Base-by-base conservation (phyloP, 2,888 invertebrate genomes). In the Hofmannophila pseudospretella region DNA sequence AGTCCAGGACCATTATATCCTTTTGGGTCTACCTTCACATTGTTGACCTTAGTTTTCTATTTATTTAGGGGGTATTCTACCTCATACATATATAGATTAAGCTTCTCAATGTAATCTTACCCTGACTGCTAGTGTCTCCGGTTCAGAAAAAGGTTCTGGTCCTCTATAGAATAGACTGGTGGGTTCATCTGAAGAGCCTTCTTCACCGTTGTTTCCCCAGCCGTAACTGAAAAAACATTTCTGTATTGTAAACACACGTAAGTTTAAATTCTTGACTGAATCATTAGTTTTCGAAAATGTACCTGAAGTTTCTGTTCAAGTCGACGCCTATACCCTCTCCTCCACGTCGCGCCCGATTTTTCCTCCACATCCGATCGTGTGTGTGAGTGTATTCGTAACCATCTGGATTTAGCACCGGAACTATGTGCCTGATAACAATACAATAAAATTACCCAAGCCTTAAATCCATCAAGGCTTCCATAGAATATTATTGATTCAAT, bases 301-400 rank as follows among this genome's bases (percentile, higher is more conserved):
- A 85, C 84, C 94, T 95, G 68, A 95, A 97, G 74, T 97, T 97
- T 49, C 97, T 90, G 62, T 96, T 96, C 0, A 96, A 88, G 73
- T 96, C 96, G 0, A 92, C 92, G 1, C 96, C 96, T 0, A 90
- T 88, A 58, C 94, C 93, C 2, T 89, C 85, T 26, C 90, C 91
- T 0, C 82, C 82, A 35, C 89, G 88, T 28, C 77, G 81, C 0
- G 80, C 81, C 32, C 93, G 85, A 59, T 94, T 94, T 61, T 95
- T 94, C 35, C 94, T 88, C 96, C 96, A 97, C 65, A 96, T 82
- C 20, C 96, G 88, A 59, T 96, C 93, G n/a, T 84, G 87, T 0
- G 89, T 91, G 67, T 96, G 95, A 0, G 95, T 91, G 67, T 94
- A 94, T 61, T 94, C 95, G 67, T 97, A 97, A n/a, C 97, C 96